phyloP scores from a whole-genome alignment of 2,888 invertebrate genomes.

The Drosophila prostipennis region DNA sequence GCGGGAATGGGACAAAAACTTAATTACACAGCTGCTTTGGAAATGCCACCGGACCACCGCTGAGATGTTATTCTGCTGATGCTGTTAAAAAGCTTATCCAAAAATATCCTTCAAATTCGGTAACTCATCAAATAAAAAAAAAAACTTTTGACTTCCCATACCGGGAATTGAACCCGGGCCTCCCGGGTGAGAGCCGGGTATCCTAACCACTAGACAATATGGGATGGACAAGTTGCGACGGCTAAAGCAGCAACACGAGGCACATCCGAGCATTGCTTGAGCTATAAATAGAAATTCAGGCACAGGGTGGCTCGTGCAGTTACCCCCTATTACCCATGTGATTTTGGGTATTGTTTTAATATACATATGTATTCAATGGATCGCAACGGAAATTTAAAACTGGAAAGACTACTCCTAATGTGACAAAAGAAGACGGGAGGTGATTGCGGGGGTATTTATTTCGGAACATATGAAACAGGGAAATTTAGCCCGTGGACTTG shows the following conservation, averaged over 20 bases:
- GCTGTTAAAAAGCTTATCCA: neutral
- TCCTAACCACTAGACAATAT: constrained; percentile 78
- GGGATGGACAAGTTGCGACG: constrained; percentile 36
- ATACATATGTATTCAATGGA: too few species aligned
- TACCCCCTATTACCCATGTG: neutral
- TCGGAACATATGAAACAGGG: neutral
- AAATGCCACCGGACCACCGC: neutral
- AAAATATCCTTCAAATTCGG: too few species aligned
- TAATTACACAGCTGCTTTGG: neutral
- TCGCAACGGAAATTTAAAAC: too few species aligned
- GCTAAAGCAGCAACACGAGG: neutral
- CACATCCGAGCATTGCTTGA: neutral
- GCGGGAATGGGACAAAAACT: neutral
- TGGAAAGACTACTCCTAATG: too few species aligned
- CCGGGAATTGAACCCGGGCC: constrained; percentile 75
- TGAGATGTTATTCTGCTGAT: neutral
- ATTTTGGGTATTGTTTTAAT: neutral
- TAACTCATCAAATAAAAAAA: neutral
- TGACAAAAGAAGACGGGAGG: neutral
- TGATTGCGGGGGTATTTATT: neutral
- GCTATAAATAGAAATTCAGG: constrained; percentile 8
- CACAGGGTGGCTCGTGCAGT: constrained; percentile 9
- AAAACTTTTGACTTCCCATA: constrained; percentile 55
- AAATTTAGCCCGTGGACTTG: neutral
- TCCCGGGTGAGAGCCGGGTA: constrained; percentile 76